phyloP scores from a whole-genome alignment of 2,113 vertebrate species.

The Pipa parva region DNA sequence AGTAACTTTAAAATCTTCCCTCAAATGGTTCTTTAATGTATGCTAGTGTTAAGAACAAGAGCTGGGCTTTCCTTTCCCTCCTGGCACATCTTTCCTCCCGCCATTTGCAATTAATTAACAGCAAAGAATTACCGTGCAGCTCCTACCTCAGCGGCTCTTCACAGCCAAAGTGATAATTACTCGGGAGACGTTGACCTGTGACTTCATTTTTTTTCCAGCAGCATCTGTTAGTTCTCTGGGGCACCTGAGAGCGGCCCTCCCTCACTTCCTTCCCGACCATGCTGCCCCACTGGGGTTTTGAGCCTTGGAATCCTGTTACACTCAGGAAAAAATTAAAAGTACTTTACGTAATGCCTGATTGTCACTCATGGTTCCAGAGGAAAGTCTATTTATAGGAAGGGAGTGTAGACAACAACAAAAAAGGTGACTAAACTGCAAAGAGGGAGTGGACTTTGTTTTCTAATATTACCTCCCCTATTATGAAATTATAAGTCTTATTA shows the following conservation, averaged over 20 bases:
- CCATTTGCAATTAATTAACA: constrained; percentile 38
- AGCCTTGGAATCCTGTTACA: constrained; percentile 11
- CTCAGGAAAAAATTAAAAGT: constrained; percentile 2
- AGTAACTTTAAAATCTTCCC: background rate
- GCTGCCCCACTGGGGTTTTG: constrained; percentile 2
- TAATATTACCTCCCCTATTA: too few species aligned
- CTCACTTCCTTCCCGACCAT: constrained; percentile 23
- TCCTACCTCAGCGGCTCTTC: constrained; percentile 6
- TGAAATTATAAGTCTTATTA: too few species aligned
- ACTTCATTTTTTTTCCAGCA: constrained; percentile 12
- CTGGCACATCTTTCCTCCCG: constrained; percentile 28
- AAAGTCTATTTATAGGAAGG: background rate
- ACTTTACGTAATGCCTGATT: constrained; percentile 1
- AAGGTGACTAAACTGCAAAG: constrained; percentile 30
- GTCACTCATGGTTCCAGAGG: background rate
- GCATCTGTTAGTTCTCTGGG: constrained; percentile 17
- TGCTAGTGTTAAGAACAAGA: background rate
- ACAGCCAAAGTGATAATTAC: constrained; percentile 34
- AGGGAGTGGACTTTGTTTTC: constrained; percentile 6
- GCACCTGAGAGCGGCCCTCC: constrained; percentile 13
- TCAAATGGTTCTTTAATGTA: background rate
- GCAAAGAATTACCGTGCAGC: constrained; percentile 3
- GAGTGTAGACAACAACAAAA: background rate
- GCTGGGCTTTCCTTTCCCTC: constrained; percentile 13
- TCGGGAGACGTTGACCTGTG: constrained; percentile 32